Conservation (phyloP, 2,888 invertebrate genomes). For the Aphodius sticticus region DNA sequence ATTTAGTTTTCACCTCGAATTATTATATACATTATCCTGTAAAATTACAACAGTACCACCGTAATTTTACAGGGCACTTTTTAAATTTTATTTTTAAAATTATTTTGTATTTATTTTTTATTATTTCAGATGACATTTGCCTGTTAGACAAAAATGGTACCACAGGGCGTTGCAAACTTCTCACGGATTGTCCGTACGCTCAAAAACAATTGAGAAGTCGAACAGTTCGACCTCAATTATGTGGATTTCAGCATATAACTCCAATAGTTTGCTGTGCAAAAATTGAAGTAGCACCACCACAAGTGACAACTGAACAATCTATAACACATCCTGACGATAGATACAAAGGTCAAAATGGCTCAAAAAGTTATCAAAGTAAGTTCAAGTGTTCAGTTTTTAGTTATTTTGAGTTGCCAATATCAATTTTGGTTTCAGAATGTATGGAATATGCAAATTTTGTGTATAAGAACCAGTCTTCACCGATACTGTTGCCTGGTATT, state of each 20-base stretch:
- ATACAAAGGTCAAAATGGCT: neutral
- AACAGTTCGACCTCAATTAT: constrained; percentile 23
- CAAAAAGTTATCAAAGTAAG: neutral
- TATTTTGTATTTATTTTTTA: too few relatives aligned
- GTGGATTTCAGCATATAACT: constrained; percentile 27
- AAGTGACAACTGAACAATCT: neutral
- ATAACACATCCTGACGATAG: neutral
- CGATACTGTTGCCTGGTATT: constrained; percentile 35
- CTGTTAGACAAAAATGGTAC: neutral
- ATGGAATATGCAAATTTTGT: constrained; percentile 44
- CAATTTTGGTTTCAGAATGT: constrained; percentile 42
- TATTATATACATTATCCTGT: too few relatives aligned
- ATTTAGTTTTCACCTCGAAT: too few relatives aligned
- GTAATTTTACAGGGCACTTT: too few relatives aligned
- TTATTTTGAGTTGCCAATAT: neutral
- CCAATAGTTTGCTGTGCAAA: constrained; percentile 37
- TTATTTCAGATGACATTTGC: constrained; percentile 21
- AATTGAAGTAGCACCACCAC: neutral
- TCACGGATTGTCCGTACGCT: constrained; percentile 25
- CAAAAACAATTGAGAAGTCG: neutral
- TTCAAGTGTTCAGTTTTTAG: neutral
- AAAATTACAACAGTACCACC: too few relatives aligned
- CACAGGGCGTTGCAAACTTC: constrained; percentile 26
- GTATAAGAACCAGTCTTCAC: neutral
- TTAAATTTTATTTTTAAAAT: too few relatives aligned